Evolutionary conservation across 2,888 invertebrate genomes (phyloP).

Genomic region (Perdita meconis): DNA sequence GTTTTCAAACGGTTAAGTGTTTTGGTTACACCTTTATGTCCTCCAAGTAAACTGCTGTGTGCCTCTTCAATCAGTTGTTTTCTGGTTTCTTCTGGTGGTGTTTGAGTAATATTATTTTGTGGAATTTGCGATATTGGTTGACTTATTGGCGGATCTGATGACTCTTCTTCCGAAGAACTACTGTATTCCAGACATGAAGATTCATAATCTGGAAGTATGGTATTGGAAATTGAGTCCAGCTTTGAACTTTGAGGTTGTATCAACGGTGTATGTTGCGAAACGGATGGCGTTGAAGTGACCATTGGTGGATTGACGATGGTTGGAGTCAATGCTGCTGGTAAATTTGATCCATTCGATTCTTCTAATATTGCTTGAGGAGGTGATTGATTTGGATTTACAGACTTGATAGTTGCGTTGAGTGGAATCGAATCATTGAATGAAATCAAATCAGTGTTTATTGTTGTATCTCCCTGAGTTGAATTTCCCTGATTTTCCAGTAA

Average conservation of each 20-base stretch:
- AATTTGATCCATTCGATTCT: background rate
- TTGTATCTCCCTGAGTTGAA: background rate
- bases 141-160: too few relatives aligned
- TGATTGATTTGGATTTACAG: background rate
- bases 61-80: background rate
- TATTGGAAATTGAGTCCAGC: background rate
- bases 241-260: background rate
- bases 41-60: background rate
- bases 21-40: conserved; percentile 1
- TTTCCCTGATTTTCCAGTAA: too few relatives aligned
- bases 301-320: background rate
- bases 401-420: background rate
- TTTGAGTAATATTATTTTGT: too few relatives aligned
- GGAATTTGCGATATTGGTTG: too few relatives aligned
- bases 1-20: background rate
- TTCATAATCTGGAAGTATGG: background rate
- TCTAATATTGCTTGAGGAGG: background rate
- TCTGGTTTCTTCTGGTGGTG: background rate
- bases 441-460: background rate
- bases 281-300: background rate
- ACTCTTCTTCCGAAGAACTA: background rate
- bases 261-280: background rate
- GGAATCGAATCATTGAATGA: background rate
- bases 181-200: background rate
- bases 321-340: background rate